phyloP scores from a whole-genome alignment of 1,140 invertebrate genomes.

The Ectropis grisescens region DNA sequence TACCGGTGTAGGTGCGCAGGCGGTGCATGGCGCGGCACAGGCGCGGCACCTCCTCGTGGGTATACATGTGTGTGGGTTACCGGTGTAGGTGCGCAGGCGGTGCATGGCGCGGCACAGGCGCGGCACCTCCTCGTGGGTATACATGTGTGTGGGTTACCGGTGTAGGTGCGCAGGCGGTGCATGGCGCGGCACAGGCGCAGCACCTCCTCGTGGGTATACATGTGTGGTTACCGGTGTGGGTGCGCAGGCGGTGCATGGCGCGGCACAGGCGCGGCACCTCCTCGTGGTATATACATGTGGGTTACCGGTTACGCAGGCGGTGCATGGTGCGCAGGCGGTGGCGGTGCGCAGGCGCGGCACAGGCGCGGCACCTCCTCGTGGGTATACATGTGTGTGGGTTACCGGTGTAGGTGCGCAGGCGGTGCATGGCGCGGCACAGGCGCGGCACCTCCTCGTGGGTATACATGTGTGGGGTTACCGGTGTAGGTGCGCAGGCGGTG shows the following conservation, averaged over 20 bases:
- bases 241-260: background rate
- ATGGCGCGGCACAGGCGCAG: constrained; percentile 84
- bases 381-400: no score
- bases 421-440: constrained; percentile 85
- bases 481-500: no score
- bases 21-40: background rate
- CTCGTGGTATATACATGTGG: no score
- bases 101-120: constrained; percentile 85
- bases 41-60: no score
- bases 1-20: no score
- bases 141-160: no score
- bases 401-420: constrained; percentile 89
- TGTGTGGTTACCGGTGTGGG: no score
- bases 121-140: constrained; percentile 86
- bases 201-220: constrained; percentile 88
- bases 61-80: no score
- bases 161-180: constrained; percentile 87
- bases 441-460: constrained; percentile 86
- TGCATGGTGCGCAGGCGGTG: constrained; percentile 57
- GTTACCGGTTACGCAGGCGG: no score
- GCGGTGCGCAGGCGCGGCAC: constrained; percentile 84
- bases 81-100: constrained; percentile 87
- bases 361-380: constrained; percentile 86
- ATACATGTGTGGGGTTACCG: no score
- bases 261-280: no score